Conservation (phyloP, 2,797 vertebrate species). For the Spondyliosoma cantharus region DNA sequence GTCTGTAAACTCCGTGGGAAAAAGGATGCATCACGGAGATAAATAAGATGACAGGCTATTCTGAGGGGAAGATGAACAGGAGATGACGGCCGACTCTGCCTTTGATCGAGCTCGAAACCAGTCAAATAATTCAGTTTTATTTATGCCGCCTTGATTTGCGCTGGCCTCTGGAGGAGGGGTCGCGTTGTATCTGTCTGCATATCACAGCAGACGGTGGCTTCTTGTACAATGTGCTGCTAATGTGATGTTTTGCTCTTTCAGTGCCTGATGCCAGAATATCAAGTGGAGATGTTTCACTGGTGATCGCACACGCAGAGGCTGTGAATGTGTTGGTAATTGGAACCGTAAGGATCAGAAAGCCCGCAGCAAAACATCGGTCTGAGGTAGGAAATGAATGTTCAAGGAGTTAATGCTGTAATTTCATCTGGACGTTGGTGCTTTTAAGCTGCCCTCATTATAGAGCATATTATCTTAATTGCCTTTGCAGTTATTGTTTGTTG, state of each 20-base stretch:
- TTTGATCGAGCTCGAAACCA: conserved; percentile 53
- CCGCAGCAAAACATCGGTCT: background rate
- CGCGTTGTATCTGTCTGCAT: conserved; percentile 38
- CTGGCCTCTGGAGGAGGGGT: conserved; percentile 26
- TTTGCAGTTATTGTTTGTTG: background rate
- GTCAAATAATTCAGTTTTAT: conserved; percentile 36
- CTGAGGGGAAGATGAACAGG: conserved; percentile 38
- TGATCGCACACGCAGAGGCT: conserved; percentile 1
- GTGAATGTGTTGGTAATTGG: background rate
- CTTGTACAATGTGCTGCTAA: conserved; percentile 15
- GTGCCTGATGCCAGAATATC: conserved; percentile 3
- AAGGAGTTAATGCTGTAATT: background rate
- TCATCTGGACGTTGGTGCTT: background rate
- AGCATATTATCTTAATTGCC: background rate
- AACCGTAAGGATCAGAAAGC: background rate
- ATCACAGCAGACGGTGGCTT: conserved; percentile 22
- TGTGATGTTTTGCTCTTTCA: background rate
- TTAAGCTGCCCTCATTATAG: too few species aligned
- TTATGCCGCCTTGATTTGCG: conserved; percentile 29
- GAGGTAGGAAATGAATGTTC: background rate
- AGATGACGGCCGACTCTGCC: conserved; percentile 22
- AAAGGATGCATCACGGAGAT: conserved; percentile 48
- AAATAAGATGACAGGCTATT: conserved; percentile 50
- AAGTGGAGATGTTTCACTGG: conserved; percentile 1
- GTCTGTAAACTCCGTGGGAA: conserved; percentile 36